phyloP scores from a whole-genome alignment of 2,113 vertebrate genomes.

The Macrotis lagotis region DNA sequence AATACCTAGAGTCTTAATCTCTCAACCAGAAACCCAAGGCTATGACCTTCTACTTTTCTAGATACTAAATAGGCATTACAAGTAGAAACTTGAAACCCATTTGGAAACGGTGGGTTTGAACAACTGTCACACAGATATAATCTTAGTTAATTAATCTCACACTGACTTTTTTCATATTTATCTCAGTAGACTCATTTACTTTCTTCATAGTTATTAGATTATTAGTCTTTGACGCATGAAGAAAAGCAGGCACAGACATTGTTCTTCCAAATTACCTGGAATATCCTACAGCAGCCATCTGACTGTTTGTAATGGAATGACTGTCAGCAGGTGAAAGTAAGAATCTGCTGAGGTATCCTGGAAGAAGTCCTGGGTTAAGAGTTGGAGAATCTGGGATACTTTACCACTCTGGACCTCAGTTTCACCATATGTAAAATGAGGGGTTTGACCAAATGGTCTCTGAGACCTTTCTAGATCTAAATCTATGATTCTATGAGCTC shows the following conservation, averaged over 20 bases:
- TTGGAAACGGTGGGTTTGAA: background rate
- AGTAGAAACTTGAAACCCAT: conserved; percentile 7
- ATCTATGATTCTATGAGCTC: background rate
- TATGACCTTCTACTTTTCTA: background rate
- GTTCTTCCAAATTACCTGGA: background rate
- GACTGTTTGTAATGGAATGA: background rate
- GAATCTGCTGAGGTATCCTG: background rate
- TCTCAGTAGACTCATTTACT: background rate
- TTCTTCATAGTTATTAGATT: background rate
- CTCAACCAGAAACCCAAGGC: background rate
- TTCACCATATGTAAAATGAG: background rate
- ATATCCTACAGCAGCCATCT: background rate
- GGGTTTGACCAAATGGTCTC: background rate
- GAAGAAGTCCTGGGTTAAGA: background rate
- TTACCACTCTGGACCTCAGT: background rate
- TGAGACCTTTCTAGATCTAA: background rate
- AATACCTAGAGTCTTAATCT: background rate
- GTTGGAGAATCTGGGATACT: background rate
- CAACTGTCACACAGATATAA: background rate
- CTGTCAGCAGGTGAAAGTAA: background rate
- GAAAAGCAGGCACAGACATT: background rate
- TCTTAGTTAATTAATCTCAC: background rate
- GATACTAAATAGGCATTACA: background rate
- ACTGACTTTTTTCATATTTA: background rate
- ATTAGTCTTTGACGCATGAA: background rate